Evolutionary conservation across 2,113 vertebrate species (phyloP).

Genomic region (Cisticola juncidis): DNA sequence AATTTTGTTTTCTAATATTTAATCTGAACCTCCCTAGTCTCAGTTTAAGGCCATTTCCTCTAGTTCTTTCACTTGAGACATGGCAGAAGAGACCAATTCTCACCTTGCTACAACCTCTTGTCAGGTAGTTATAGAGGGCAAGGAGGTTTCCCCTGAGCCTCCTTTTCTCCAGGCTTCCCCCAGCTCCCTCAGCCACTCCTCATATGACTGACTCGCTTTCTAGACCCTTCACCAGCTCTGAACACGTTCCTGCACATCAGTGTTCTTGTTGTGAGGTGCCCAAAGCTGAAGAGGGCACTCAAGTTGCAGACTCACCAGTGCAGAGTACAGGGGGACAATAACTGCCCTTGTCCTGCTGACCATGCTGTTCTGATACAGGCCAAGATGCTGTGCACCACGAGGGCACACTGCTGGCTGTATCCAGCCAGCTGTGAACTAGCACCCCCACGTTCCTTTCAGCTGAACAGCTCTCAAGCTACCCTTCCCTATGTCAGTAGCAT

Average conservation of each 20-base stretch:
- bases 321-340: not conserved
- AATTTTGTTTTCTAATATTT: not conserved
- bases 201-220: not conserved
- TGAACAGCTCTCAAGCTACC: not conserved
- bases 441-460: not conserved
- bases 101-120: not conserved
- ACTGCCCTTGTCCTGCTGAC: not conserved
- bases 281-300: not conserved
- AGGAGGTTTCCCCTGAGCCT: not conserved
- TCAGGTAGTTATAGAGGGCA: not conserved
- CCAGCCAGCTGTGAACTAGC: not conserved
- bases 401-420: not conserved
- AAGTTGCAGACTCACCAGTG: not conserved
- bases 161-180: not conserved
- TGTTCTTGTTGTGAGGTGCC: not conserved
- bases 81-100: not conserved
- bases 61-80: not conserved
- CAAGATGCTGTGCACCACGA: not conserved
- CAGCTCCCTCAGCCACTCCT: not conserved
- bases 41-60: not conserved
- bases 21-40: not conserved
- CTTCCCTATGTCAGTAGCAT: not conserved
- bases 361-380: not conserved
- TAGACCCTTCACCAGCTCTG: not conserved
- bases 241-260: accelerated